Conservation (phyloP, 2,113 vertebrate genomes). For the Hippocampus barbouri region DNA sequence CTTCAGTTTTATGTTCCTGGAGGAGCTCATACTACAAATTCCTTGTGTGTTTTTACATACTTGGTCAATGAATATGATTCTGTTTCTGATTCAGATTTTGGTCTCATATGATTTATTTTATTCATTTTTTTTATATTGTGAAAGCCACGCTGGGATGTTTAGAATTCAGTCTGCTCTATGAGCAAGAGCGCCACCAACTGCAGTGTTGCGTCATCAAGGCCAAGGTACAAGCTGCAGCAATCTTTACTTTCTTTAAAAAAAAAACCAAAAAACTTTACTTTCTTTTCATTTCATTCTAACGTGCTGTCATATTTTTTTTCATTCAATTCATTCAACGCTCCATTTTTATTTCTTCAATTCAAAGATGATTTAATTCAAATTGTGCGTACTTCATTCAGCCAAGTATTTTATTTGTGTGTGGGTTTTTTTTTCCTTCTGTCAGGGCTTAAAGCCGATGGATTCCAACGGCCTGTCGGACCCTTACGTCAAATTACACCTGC, state of each 20-base stretch:
- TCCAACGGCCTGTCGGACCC: slow-evolving; percentile 93
- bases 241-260: too few species aligned
- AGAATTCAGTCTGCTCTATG: slow-evolving; percentile 89
- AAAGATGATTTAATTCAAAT: background rate
- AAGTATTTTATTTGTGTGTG: background rate
- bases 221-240: slow-evolving; percentile 73
- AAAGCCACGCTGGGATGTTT: slow-evolving; percentile 90
- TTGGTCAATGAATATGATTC: too few species aligned
- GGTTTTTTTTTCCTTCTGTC: slow-evolving; percentile 11
- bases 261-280: too few species aligned
- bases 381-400: background rate
- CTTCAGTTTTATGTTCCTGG: background rate
- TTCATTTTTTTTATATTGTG: slow-evolving; percentile 15
- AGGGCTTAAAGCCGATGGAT: slow-evolving; percentile 97
- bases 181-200: slow-evolving; percentile 88
- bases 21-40: too few species aligned
- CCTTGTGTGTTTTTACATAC: too few species aligned
- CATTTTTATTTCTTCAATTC: too few species aligned
- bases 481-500: slow-evolving; percentile 90
- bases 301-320: too few species aligned
- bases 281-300: too few species aligned
- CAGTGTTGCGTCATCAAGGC: slow-evolving; percentile 88
- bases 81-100: slow-evolving; percentile 8
- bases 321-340: too few species aligned
- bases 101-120: background rate